Evolutionary conservation across 2,797 vertebrate species (phyloP), one percentile per base, ranked within the genome.

Genomic region (Microcaecilia unicolor): DNA sequence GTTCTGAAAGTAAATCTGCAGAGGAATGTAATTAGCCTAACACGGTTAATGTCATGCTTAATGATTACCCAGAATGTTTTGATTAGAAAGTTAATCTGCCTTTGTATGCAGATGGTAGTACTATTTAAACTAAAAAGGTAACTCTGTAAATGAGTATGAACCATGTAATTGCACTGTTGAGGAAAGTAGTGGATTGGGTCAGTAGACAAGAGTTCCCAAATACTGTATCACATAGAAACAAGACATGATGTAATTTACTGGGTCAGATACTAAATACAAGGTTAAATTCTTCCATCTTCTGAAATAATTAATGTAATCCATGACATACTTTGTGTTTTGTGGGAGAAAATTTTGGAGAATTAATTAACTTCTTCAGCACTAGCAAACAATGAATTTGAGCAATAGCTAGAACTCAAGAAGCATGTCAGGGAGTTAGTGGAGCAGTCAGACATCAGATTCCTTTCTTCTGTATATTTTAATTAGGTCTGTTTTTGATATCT

Each of bases 81-180:
- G 70, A 81, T 77, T 81, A 81, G 70, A 69, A 80, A 80, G 76
- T 78, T 79, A 82, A 81, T 78, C 74, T 74, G 63, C 34, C 52
- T 64, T 31, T 72, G 67, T 73, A 56, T 79, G 65, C 28, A 1
- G 63, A 70, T 75, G 70, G 81, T 72, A 72, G 64, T 79, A 55
- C 53, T 57, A 34, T 74, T 78, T 74, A 65, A 79, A 61, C 55
- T 48, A 37, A 45, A 49, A 49, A 48, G 37, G 56, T 31, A 47
- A 55, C 51, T 64, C 55, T 48, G 53, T 45, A 41, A 52, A 46
- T 60, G 64, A 58, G 37, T 54, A 34, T 53, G 44, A 64, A 41
- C 41, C 63, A 51, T 49, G 68, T 72, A 76, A 77, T 70, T 76
- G 64, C 71, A 48, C 36, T 58, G 61, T 59, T 57, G 37, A 52